phyloP scores from a whole-genome alignment of 2,113 vertebrate species.

The Orycteropus afer region DNA sequence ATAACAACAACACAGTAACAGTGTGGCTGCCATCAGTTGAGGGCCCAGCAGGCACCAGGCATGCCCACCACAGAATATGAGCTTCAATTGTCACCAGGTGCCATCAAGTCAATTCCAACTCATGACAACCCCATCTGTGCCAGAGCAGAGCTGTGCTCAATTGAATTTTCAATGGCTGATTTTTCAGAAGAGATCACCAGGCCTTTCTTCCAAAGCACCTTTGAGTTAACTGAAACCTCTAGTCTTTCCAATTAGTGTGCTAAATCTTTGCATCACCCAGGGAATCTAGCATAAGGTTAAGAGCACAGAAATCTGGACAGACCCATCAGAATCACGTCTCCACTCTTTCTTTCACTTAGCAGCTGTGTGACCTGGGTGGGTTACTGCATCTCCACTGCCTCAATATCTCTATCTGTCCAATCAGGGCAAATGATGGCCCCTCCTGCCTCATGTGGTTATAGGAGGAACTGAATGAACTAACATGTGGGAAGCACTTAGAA shows the following conservation, averaged over 20 bases:
- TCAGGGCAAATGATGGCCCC: not conserved
- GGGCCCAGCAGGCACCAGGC: not conserved
- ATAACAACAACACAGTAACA: no score
- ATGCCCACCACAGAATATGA: not conserved
- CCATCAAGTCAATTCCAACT: no score
- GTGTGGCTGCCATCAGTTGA: fast-evolving
- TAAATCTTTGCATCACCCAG: no score
- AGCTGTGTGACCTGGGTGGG: not conserved
- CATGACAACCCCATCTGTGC: no score
- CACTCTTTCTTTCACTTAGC: not conserved
- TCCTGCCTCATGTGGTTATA: not conserved
- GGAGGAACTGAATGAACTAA: not conserved
- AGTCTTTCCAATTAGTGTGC: no score
- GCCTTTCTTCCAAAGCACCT: no score
- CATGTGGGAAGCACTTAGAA: not conserved
- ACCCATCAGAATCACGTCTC: no score
- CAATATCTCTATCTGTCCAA: not conserved
- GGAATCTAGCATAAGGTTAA: not conserved
- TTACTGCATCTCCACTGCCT: not conserved
- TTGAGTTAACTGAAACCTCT: no score
- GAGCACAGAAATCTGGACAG: not conserved
- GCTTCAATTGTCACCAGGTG: no score
- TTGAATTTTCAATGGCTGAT: no score
- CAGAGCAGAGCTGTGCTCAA: no score
- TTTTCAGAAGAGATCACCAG: no score